Percentiles rank a stretch among this genome's conserved stretches.
These are phyloP conservation scores for Eueremaeus valkanovi DNA, from an alignment of 2,888 invertebrate genomes.

Conservation along the genomic window DNA sequence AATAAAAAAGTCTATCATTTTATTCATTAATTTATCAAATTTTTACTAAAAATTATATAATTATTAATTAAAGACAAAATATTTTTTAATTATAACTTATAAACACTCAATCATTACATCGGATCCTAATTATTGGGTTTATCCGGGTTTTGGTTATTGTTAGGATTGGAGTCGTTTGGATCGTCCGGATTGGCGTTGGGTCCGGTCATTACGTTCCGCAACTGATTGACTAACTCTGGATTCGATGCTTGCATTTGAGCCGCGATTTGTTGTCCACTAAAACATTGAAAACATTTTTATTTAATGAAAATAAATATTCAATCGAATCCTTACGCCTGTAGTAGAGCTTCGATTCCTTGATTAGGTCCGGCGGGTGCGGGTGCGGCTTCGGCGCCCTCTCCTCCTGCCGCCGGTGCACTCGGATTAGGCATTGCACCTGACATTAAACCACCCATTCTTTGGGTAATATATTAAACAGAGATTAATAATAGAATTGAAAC, in stretches of 20 bases:
- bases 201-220: constrained; percentile 60
- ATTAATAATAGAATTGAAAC: not conserved
- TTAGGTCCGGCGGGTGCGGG: constrained; percentile 17
- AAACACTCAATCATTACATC: not conserved
- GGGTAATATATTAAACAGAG: not conserved
- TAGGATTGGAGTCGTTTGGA: not conserved
- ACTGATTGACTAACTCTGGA: constrained; percentile 74
- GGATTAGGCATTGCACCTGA: constrained; percentile 7
- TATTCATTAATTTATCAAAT: constrained; percentile 17
- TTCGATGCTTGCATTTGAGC: constrained; percentile 75
- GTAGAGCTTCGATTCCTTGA: constrained; percentile 56
- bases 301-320: not conserved
- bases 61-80: not conserved
- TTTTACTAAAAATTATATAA: constrained; percentile 1
- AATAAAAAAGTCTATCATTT: not conserved
- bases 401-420: not conserved
- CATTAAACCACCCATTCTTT: constrained; percentile 22
- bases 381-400: not conserved
- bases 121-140: not conserved
- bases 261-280: constrained; percentile 72
- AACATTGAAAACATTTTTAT: not conserved
- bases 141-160: not conserved
- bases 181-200: not conserved
- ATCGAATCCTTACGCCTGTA: constrained; percentile 57
- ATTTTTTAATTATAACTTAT: not conserved